Evolutionary conservation across 1,140 invertebrate genomes (phyloP).

Genomic region (Drosophila busckii): DNA sequence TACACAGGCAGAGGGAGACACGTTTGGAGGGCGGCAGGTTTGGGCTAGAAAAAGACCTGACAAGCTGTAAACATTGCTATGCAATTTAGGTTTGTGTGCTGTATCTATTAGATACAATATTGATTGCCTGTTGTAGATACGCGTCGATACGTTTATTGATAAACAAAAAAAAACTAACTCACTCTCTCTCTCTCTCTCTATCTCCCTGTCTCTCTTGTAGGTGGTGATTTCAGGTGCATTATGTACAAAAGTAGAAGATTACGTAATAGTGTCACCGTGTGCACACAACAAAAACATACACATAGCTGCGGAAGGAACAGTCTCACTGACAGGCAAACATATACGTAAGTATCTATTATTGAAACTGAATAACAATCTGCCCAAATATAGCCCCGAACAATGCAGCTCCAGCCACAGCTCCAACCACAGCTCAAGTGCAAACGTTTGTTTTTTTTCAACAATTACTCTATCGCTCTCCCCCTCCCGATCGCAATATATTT

Average conservation of each 20-base stretch:
- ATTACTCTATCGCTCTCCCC: constrained; percentile 9
- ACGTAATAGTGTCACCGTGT: constrained; percentile 79
- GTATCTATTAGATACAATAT: constrained; percentile 71
- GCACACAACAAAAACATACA: constrained; percentile 79
- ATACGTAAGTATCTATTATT: constrained; percentile 77
- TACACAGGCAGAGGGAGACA: background rate
- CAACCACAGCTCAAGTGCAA: constrained; percentile 14
- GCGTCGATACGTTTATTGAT: constrained; percentile 26
- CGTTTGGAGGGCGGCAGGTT: background rate
- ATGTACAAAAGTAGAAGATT: constrained; percentile 79
- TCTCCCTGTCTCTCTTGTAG: constrained; percentile 35
- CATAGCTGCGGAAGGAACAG: constrained; percentile 78
- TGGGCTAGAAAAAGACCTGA: constrained; percentile 33
- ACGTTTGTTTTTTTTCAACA: background rate
- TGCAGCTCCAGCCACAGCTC: background rate
- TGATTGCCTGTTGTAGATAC: constrained; percentile 56
- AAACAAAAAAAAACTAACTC: background rate
- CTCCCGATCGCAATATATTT: background rate
- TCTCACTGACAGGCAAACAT: constrained; percentile 79
- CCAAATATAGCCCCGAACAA: background rate
- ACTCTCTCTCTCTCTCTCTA: background rate
- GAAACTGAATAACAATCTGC: no score
- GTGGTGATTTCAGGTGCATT: constrained; percentile 79
- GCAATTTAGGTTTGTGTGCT: constrained; percentile 59
- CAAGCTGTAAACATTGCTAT: constrained; percentile 71